Base-by-base conservation (phyloP, 2,113 vertebrate genomes). In the Leiothrix lutea region DNA sequence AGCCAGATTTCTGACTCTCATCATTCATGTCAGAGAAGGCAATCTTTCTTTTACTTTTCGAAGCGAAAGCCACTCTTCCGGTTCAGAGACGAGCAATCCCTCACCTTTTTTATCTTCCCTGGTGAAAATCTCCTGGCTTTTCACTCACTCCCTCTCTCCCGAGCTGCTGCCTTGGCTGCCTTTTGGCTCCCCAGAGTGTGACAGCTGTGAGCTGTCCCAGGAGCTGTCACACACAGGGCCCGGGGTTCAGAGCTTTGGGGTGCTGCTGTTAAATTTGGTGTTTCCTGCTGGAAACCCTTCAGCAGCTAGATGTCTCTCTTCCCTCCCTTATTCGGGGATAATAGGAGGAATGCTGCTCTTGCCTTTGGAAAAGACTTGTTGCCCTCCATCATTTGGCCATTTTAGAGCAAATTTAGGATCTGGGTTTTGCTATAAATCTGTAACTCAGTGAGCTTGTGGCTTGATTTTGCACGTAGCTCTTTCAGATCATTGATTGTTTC, bases 261-360 rank as follows among this genome's bases (percentile, higher is more conserved):
- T 35, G 38, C 33, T 80, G 36, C 70, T 50, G 45, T 7, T 21
- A 0, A 22, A 21, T 40, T 23, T 5, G 14, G 9, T 4, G 17
- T 36, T 1, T 29, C 25, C 82, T 95, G 94, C 82, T 73, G n/a
- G 5, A 53, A 83, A 9, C n/a, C 1, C 6, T 67, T 5, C 74
- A 74, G 92, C 96, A 96, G 94, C 95, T 96, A 97, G 96, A 92
- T 96, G 96, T 93, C 96, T 77, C 95, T 80, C 86, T 96, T 93
- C 26, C 31, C 95, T 60, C 33, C 94, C 3, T 78, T 96, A 74
- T 90, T 33, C 7, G 56, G 56, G 60, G 71, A 40, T 19, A 8
- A 9, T 2, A 29, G 50, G 1, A 64, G 75, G 71, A 61, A 23
- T 65, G 56, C 80, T 61, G 80, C 79, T 90, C 72, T 81, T 47